phyloP scores from a whole-genome alignment of 2,888 invertebrate species.

The Eupsilia transversa region DNA sequence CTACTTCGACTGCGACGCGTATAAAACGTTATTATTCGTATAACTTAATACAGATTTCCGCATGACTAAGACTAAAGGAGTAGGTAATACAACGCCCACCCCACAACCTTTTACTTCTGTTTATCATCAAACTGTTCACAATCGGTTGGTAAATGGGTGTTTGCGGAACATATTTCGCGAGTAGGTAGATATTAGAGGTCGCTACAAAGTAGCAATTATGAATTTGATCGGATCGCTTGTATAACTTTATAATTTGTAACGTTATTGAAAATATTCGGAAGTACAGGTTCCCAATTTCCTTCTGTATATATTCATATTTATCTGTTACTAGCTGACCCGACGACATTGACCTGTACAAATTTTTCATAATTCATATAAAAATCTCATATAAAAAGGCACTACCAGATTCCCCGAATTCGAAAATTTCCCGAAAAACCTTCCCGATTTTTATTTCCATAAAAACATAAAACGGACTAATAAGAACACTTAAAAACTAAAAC shows the following conservation, averaged over 20 bases:
- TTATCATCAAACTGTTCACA: slow-evolving; percentile 63
- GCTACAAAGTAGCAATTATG: slow-evolving; percentile 59
- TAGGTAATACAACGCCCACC: slow-evolving; percentile 59
- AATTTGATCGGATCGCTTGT: slow-evolving; percentile 41
- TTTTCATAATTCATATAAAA: too few species aligned
- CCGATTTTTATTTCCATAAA: too few species aligned
- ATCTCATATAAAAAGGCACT: too few species aligned
- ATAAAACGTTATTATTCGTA: slow-evolving; percentile 58
- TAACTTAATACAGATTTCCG: slow-evolving; percentile 68
- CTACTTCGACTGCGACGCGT: slow-evolving; percentile 45
- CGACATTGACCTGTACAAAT: too few species aligned
- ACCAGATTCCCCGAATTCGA: too few species aligned
- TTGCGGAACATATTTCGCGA: slow-evolving; percentile 76
- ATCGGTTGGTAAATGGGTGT: slow-evolving; percentile 65
- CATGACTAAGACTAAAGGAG: slow-evolving; percentile 55
- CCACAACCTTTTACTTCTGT: slow-evolving; percentile 57
- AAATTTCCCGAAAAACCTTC: too few species aligned
- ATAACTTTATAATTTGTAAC: slow-evolving; percentile 28
- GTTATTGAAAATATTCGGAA: slow-evolving; percentile 42
- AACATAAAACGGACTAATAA: too few species aligned
- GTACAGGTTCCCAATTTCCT: slow-evolving; percentile 6
- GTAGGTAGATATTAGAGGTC: slow-evolving; percentile 72
- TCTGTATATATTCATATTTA: slow-evolving; percentile 17
- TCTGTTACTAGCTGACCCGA: too few species aligned
- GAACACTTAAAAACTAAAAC: too few species aligned